phyloP scores from a whole-genome alignment of 2,888 invertebrate species.

The Pachycephus smyrnensis region DNA sequence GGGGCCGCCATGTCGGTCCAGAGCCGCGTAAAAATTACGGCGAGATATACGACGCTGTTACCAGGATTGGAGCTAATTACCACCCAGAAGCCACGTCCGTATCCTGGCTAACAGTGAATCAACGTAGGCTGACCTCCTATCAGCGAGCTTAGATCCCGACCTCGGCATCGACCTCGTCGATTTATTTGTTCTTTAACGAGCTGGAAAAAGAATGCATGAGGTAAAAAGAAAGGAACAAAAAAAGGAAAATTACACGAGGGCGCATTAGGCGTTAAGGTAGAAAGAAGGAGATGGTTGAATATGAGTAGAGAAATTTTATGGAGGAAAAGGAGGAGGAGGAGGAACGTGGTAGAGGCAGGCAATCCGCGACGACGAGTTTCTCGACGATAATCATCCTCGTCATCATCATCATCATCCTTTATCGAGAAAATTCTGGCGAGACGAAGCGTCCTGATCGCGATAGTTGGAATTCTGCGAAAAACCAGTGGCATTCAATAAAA shows the following conservation, averaged over 20 bases:
- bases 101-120: constrained; percentile 50
- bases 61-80: constrained; percentile 62
- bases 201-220: constrained; percentile 31
- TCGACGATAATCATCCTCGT: constrained; percentile 31
- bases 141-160: constrained; percentile 45
- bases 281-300: neutral
- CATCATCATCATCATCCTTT: constrained; percentile 30
- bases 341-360: constrained; percentile 18
- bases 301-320: constrained; percentile 3
- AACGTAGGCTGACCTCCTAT: constrained; percentile 53
- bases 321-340: constrained; percentile 18
- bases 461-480: neutral
- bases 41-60: constrained; percentile 62
- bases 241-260: neutral
- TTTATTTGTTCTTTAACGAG: constrained; percentile 57
- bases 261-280: neutral
- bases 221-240: neutral
- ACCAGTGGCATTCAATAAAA: neutral
- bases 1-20: constrained; percentile 47
- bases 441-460: neutral
- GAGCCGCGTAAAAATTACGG: constrained; percentile 50
- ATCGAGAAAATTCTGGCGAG: constrained; percentile 5
- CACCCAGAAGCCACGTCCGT: constrained; percentile 60
- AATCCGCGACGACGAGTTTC: constrained; percentile 10
- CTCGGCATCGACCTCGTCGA: constrained; percentile 47